Percentiles rank a stretch among this genome's conserved stretches.
phyloP scores from a whole-genome alignment of 2,797 vertebrate genomes.

The Nasua narica region DNA sequence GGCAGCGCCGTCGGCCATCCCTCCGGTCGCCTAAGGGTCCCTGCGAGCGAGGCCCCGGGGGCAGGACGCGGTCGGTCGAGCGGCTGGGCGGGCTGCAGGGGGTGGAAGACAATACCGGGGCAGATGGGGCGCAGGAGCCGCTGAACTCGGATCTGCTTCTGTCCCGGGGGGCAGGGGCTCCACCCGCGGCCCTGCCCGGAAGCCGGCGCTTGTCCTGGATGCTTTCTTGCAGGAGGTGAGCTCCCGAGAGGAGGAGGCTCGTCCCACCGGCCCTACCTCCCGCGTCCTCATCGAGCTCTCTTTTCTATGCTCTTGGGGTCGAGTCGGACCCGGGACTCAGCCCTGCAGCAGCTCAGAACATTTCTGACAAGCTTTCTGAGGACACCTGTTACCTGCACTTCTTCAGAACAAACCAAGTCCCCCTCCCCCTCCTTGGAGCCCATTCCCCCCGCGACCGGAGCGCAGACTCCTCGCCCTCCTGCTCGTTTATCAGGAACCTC shows the following conservation, averaged over 20 bases:
- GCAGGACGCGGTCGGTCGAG: not conserved
- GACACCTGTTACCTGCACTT: not conserved
- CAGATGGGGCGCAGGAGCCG: not conserved
- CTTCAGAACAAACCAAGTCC: not conserved
- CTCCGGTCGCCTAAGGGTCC: accelerated
- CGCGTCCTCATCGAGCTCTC: accelerated
- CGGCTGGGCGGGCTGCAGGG: not conserved
- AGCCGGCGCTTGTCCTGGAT: not conserved
- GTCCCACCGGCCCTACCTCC: no score
- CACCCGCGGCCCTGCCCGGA: accelerated
- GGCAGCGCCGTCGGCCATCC: no score
- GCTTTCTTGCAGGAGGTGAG: no score
- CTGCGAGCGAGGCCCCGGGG: not conserved
- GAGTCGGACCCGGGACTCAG: not conserved
- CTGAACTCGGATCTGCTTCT: not conserved
- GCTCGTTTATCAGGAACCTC: not conserved
- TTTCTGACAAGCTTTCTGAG: not conserved
- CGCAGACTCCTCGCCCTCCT: not conserved
- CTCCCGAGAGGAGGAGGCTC: not conserved
- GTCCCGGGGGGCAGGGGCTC: not conserved
- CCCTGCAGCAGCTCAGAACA: not conserved
- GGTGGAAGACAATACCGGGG: not conserved
- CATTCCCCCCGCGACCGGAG: accelerated
- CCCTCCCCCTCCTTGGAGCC: not conserved
- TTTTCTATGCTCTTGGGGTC: not conserved